A percentile compares a stretch with the other conserved stretches of the same genome.
Evolutionary conservation across 2,888 invertebrate species (phyloP).

Genomic region (Diaphora mendica): DNA sequence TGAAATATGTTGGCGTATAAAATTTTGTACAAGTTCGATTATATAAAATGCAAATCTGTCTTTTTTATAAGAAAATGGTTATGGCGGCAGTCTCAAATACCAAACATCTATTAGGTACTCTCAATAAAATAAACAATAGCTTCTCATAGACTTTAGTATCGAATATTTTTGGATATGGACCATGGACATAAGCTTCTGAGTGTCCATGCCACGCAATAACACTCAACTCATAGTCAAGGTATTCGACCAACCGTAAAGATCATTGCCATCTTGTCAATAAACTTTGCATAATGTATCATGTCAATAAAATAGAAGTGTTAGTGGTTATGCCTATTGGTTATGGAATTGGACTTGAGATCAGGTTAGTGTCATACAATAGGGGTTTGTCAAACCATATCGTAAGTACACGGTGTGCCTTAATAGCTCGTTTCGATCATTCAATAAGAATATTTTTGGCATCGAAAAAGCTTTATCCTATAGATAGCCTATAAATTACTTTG

Average conservation of each 20-base stretch:
- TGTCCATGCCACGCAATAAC: background rate
- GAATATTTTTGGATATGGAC: no score
- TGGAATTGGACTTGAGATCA: background rate
- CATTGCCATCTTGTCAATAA: background rate
- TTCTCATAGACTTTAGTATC: background rate
- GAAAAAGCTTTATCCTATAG: no score
- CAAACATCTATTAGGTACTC: background rate
- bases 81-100: no score
- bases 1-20: background rate
- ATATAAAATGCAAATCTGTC: no score
- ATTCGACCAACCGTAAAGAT: background rate
- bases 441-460: no score
- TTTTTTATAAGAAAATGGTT: no score
- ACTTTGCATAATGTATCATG: background rate
- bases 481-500: no score
- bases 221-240: conserved; percentile 1
- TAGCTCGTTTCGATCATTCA: no score
- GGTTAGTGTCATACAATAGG: background rate
- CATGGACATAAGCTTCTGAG: background rate
- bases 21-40: background rate
- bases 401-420: no score
- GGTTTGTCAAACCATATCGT: no score
- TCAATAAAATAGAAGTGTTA: background rate
- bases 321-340: background rate
- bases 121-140: no score